Evolutionary conservation across 2,888 invertebrate genomes (phyloP).

Genomic region (Exephanes ischioxanthus): DNA sequence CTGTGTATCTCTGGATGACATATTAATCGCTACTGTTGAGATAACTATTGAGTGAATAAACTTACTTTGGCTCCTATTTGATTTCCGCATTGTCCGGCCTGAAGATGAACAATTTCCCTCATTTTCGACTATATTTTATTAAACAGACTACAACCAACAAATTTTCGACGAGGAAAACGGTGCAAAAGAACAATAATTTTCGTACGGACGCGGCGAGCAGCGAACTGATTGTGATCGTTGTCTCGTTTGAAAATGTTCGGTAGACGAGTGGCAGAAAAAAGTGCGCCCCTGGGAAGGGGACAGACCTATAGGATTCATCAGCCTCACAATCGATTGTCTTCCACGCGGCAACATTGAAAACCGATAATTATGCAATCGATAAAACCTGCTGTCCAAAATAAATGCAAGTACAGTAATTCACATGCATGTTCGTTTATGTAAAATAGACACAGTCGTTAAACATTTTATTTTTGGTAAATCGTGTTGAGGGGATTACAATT

Average conservation of each 20-base stretch:
- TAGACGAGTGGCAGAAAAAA: neutral
- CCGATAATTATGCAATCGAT: neutral
- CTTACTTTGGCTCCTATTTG: conserved; percentile 34
- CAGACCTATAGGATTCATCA: neutral
- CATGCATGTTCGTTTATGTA: neutral
- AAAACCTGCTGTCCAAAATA: neutral
- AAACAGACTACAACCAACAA: neutral
- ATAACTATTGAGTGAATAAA: neutral
- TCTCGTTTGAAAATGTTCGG: conserved; percentile 11
- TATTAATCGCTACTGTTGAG: neutral
- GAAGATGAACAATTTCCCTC: conserved; percentile 34
- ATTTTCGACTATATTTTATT: neutral
- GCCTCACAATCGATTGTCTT: neutral
- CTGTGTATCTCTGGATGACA: neutral
- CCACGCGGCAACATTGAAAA: neutral
- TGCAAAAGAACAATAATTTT: neutral
- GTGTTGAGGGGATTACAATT: neutral
- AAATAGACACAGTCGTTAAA: neutral
- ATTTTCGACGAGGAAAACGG: neutral
- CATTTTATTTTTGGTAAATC: neutral
- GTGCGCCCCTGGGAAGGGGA: neutral
- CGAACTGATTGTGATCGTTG: conserved; percentile 6
- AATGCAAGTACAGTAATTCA: neutral
- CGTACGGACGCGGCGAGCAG: neutral
- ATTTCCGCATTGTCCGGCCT: conserved; percentile 32